Percentiles rank a stretch among this genome's conserved stretches.
phyloP scores from a whole-genome alignment of 1,140 invertebrate genomes.

The Pseudomyrmex sp. region DNA sequence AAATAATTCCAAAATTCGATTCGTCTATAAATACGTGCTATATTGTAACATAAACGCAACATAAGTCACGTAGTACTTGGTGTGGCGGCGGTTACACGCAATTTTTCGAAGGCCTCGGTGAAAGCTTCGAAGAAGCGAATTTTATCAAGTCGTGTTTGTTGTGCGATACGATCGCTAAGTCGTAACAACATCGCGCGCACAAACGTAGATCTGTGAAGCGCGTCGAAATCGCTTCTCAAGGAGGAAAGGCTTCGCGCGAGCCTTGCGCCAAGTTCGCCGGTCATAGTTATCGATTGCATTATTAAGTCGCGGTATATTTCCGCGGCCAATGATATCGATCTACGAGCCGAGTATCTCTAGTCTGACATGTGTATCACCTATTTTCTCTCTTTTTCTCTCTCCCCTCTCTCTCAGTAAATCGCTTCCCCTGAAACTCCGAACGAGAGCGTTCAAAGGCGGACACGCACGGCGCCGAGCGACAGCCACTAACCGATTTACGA shows the following conservation, averaged over 20 bases:
- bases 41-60: conserved; percentile 1
- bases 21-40: not conserved
- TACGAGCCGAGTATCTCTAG: conserved; percentile 68
- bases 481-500: conserved; percentile 75
- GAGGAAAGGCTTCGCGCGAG: conserved; percentile 28
- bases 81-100: not conserved
- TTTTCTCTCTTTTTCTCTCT: not conserved
- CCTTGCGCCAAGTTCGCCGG: conserved; percentile 45
- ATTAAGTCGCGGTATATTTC: conserved; percentile 79
- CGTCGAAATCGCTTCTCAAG: conserved; percentile 15
- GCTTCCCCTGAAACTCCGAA: conserved; percentile 65
- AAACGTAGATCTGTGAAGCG: not conserved
- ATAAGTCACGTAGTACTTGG: not conserved
- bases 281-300: conserved; percentile 78
- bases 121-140: conserved; percentile 36
- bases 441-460: conserved; percentile 73
- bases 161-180: conserved; percentile 33
- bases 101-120: conserved; percentile 1
- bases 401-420: conserved; percentile 32
- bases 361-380: conserved; percentile 67
- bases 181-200: not conserved
- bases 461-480: conserved; percentile 68
- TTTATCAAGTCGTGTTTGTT: conserved; percentile 21
- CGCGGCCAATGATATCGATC: conserved; percentile 73
- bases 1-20: not conserved